These are phyloP conservation scores for Synanthedon formicaeformis DNA, from an alignment of 2,888 invertebrate species.

Conservation along the genomic window DNA sequence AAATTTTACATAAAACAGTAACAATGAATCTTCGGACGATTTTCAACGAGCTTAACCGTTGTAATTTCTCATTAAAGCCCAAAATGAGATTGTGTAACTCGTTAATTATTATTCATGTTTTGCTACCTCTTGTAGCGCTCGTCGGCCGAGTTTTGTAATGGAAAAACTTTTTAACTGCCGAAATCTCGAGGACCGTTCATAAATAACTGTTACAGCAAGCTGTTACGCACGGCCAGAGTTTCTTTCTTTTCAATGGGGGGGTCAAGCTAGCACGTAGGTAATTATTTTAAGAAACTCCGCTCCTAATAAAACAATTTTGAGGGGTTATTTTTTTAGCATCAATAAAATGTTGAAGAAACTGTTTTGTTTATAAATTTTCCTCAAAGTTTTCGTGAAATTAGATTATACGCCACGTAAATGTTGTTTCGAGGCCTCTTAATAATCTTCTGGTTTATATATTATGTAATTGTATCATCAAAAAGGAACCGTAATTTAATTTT, in stretches of 20 bases:
- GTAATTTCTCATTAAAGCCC: constrained; percentile 1
- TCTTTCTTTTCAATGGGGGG: constrained; percentile 36
- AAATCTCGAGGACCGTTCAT: constrained; percentile 53
- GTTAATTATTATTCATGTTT: constrained; percentile 57
- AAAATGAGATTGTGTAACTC: constrained; percentile 12
- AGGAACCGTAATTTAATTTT: no score
- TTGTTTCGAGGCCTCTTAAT: neutral
- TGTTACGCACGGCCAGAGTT: constrained; percentile 60
- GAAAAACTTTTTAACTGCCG: constrained; percentile 61
- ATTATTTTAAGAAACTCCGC: constrained; percentile 45
- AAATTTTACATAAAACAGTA: neutral
- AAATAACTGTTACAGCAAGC: constrained; percentile 65
- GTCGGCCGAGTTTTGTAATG: constrained; percentile 50
- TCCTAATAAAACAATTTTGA: constrained; percentile 23
- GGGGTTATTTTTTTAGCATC: constrained; percentile 17
- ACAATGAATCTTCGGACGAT: neutral
- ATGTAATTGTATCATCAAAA: no score
- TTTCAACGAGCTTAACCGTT: neutral
- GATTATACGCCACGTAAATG: neutral
- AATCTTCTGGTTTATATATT: neutral
- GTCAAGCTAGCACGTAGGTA: constrained; percentile 55
- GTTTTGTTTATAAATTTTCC: neutral
- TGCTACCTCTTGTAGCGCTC: constrained; percentile 32
- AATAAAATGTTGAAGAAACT: constrained; percentile 27
- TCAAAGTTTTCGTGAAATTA: constrained; percentile 6